Evolutionary conservation across 1,140 invertebrate species (phyloP).

Genomic region (Macrosteles quadrilineatus): DNA sequence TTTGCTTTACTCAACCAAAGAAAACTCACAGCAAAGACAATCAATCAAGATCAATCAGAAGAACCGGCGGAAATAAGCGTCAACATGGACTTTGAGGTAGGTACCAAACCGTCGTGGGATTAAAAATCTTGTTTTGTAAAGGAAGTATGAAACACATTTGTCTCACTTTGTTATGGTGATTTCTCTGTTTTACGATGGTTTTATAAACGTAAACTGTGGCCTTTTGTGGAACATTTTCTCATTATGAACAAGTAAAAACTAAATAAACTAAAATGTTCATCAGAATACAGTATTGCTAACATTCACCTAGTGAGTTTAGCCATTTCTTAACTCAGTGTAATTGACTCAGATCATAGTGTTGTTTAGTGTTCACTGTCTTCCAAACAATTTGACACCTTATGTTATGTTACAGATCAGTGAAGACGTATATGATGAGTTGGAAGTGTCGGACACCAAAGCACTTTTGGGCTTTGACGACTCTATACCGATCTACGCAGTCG

Average conservation of each 20-base stretch:
- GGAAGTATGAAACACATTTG: too few species aligned
- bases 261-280: too few species aligned
- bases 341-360: neutral
- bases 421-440: conserved; percentile 41
- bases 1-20: conserved; percentile 49
- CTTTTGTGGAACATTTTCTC: too few species aligned
- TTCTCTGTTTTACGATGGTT: too few species aligned
- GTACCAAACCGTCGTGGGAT: too few species aligned
- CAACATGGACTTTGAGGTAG: conserved; percentile 49
- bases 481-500: conserved; percentile 41
- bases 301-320: too few species aligned
- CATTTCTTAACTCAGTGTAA: neutral
- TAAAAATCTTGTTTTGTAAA: too few species aligned
- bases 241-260: too few species aligned
- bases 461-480: conserved; percentile 51
- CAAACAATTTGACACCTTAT: too few species aligned
- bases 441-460: conserved; percentile 39
- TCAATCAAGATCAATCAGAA: conserved; percentile 44
- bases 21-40: conserved; percentile 46
- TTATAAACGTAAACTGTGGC: too few species aligned
- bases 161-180: too few species aligned
- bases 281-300: too few species aligned
- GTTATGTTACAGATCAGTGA: conserved; percentile 39
- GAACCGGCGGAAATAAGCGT: conserved; percentile 48
- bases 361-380: neutral